Evolutionary conservation across 2,888 invertebrate genomes (phyloP).

Genomic region (Silvanus unidentatus): DNA sequence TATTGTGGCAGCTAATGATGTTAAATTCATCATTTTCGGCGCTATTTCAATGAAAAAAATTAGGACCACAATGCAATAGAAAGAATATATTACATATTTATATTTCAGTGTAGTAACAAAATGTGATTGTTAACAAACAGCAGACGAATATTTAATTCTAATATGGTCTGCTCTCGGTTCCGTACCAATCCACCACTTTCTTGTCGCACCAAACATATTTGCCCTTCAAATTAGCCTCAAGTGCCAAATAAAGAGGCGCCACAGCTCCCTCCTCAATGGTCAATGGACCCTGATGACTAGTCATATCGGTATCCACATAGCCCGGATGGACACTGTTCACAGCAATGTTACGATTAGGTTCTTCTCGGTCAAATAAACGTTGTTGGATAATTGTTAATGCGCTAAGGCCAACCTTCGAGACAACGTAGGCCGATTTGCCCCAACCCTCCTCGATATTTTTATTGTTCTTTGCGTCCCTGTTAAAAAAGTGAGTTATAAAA

Average conservation of each 20-base stretch:
- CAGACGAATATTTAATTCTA: no score
- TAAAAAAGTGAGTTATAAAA: slow-evolving; percentile 7
- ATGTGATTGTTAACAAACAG: no score
- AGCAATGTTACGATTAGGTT: slow-evolving; percentile 53
- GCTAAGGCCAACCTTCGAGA: slow-evolving; percentile 68
- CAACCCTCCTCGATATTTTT: slow-evolving; percentile 30
- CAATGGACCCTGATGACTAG: slow-evolving; percentile 57
- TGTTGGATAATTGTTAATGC: slow-evolving; percentile 66
- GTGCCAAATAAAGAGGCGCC: slow-evolving; percentile 57
- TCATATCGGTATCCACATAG: slow-evolving; percentile 73
- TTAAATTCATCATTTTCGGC: no score
- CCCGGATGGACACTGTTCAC: slow-evolving; percentile 71
- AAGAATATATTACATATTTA: no score
- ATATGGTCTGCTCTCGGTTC: slow-evolving; percentile 4
- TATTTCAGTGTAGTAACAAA: no score
- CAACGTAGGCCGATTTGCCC: slow-evolving; percentile 55
- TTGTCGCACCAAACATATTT: slow-evolving; percentile 59
- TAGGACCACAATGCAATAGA: no score
- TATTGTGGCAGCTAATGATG: no score
- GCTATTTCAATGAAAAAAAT: no score
- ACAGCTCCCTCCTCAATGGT: slow-evolving; percentile 54
- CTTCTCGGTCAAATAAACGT: slow-evolving; percentile 48
- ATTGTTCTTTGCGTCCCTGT: slow-evolving; percentile 26
- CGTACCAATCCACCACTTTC: slow-evolving; percentile 53
- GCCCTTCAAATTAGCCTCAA: slow-evolving; percentile 58